Evolutionary conservation across 53 echinoderm and acorn worm genomes (phyloP), one percentile per base, ranked within the genome.

Genomic region (Paelopatides confundens): DNA sequence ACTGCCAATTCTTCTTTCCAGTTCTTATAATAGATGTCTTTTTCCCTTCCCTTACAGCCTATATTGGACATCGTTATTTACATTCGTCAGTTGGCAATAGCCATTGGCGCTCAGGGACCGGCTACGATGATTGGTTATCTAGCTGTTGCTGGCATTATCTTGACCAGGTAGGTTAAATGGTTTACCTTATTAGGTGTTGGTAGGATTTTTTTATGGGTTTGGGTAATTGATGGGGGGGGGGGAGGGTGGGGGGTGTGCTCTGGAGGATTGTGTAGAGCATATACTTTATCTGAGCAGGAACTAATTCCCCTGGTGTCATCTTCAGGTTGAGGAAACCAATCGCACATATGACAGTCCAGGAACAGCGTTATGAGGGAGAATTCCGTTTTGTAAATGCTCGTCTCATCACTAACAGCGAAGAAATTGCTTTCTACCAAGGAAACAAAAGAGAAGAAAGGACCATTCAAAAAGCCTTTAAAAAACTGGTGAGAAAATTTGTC

Each of bases 391-490:
- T 97, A 65, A 97, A 97, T 37, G 95, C 97, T 31, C 93, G 97
- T 33, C 93, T 97, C 31, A 97, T 97, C 85, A 97, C 97, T 31
- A 97, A 97, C 92, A 93, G 95, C 48, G 97, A 97, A 47, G 97
- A 97, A 92, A 88, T 97, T 21, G 97, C 97, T 13, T 97, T 97
- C 79, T 97, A 97, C 65, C 97, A 97, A 64, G 97, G 97, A 28
- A 92, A 95, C 89, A 93, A 95, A 87, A 87, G 93, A 66, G 97
- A 97, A 63, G 87, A 92, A 70, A 86, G 77, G 40, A 97, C 93
- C 28, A 95, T 97, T 82, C 81, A 91, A 36, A 82, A 89, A 21
- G 81, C 97, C 23, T 97, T 97, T 88, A 88, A 85, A 31, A 95
- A 96, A 88, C 86, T 96, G 88, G 94, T 96, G 38, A 88, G 92